phyloP scores from a whole-genome alignment of 2,113 vertebrate genomes.

The Cynoglossus semilaevis region DNA sequence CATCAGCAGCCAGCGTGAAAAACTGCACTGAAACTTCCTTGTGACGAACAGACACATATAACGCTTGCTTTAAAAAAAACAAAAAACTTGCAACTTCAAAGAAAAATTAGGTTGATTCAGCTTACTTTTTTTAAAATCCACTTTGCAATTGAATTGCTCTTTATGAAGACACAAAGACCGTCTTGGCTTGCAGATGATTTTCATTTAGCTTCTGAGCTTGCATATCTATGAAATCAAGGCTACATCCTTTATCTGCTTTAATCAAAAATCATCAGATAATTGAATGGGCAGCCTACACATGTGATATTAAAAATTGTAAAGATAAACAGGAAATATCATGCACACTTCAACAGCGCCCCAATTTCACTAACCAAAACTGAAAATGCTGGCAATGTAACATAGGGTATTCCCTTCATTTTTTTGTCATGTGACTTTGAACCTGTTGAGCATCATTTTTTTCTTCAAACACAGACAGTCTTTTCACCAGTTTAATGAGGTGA shows the following conservation, averaged over 20 bases:
- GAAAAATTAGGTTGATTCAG: conserved; percentile 10
- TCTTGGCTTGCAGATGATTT: conserved; percentile 22
- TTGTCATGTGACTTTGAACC: conserved; percentile 81
- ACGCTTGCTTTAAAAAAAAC: conserved; percentile 21
- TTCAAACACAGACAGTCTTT: conserved; percentile 62
- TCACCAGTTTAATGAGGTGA: conserved; percentile 96
- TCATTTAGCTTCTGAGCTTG: conserved; percentile 19
- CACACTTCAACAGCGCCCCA: conserved; percentile 31
- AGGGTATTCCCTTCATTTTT: conserved; percentile 57
- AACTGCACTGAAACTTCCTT: conserved; percentile 16
- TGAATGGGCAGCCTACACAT: conserved; percentile 59
- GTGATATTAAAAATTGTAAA: conserved; percentile 40
- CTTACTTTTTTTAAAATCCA: not conserved
- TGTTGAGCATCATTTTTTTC: conserved; percentile 57
- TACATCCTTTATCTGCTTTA: conserved; percentile 24
- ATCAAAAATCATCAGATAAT: conserved; percentile 19
- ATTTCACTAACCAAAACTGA: conserved; percentile 61
- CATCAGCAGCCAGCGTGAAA: conserved; percentile 26
- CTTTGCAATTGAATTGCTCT: not conserved
- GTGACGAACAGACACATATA: conserved; percentile 16
- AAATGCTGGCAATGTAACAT: conserved; percentile 70
- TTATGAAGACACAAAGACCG: conserved; percentile 16
- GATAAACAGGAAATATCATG: conserved; percentile 55
- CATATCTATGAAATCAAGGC: conserved; percentile 65
- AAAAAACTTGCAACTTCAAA: conserved; percentile 1